Base-by-base conservation (phyloP, 2,888 invertebrate genomes). In the Drosophila eohydei region DNA sequence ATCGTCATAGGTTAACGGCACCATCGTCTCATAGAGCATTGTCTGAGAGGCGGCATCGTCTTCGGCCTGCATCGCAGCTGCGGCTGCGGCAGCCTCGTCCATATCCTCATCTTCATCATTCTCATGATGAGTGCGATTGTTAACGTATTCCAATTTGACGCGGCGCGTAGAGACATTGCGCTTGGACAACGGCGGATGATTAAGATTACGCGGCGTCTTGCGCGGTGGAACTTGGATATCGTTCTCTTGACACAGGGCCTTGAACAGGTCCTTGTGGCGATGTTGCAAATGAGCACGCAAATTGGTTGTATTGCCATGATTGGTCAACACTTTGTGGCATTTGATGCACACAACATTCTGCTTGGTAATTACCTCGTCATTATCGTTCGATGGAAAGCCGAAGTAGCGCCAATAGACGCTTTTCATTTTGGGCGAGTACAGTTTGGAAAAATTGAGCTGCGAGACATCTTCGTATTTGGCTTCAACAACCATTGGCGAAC, bases 341-440 rank as follows among this genome's bases (percentile, higher is more conserved):
- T 93, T 76, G 6, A 91, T 90, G 62, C 93, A 93, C 0, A 93
- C 89, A 21, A 93, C 91, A 70, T 91, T 92, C 63, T 92, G 90
- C 71, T 92, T 92, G 40, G 93, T 93, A 60, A 93, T 90, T 59
- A 93, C 92, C 70, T 90, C 89, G 74, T 91, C 88, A 50, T 91
- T 81, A 57, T 91, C 92, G 66, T 92, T 90, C 2, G 92, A 90
- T n/a, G 93, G 93, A 73, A 92, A 93, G 2, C 93, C 93, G 68
- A 93, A 93, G 76, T 92, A 91, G 59, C 91, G 92, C 93, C 93
- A 93, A 67, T 92, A 93, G 3, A 91, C 91, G 77, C 92, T 93
- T 64, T 92, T 91, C 93, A 93, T 93, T 80, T 92, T 92, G 2
- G 92, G 92, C 60, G 92, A 89, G 68, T 92, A 91, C 51, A 92